Base-by-base conservation (phyloP, 2,113 vertebrate genomes). In the Tachysurus fulvidraco region DNA sequence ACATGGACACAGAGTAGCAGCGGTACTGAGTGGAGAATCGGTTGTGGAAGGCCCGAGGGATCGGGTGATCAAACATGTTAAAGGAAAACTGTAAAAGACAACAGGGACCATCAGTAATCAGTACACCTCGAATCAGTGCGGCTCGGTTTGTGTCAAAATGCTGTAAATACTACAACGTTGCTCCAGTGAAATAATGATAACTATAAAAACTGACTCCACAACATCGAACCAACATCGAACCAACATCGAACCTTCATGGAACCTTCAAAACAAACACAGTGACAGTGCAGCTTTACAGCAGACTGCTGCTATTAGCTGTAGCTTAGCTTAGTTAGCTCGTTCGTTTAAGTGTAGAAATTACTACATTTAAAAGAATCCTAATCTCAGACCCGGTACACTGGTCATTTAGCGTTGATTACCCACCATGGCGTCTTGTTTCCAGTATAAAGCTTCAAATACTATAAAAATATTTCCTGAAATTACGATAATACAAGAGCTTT, bases 1-100 rank as follows among this genome's bases (percentile, higher is more conserved):
- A 94, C 98, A 99, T 99, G 57, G 98, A 99, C 50, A 99, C 98
- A 0, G 98, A 99, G 91, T 98, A 99, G 93, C 98, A 99, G 28
- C 98, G 97, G 90, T 98, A 99, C 87, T 99, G 98, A 0, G 98
- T 99, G 25, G 98, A 99, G 93, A 99, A 99, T 52, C 98, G 98
- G 92, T 97, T 99, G 95, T 97, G 98, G 94, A 99, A 99, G 30
- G 96, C 97, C 76, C 98, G 96, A 5, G 96, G 94, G 83, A 99
- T 96, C 0, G 97, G 97, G 90, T 98, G 98, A 90, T 99, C 98
- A 13, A 98, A 99, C 91, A 99, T 97, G 67, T 99, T 97, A 85
- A 99, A 99, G 1, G 98, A 97, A 92, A 99, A 99, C 98, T 99
- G 86, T 3, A 82, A 9, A 81, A 54, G 46, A 8, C 81, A 86